Conservation (phyloP, 2,888 invertebrate genomes). For the Bellardia pandia region DNA sequence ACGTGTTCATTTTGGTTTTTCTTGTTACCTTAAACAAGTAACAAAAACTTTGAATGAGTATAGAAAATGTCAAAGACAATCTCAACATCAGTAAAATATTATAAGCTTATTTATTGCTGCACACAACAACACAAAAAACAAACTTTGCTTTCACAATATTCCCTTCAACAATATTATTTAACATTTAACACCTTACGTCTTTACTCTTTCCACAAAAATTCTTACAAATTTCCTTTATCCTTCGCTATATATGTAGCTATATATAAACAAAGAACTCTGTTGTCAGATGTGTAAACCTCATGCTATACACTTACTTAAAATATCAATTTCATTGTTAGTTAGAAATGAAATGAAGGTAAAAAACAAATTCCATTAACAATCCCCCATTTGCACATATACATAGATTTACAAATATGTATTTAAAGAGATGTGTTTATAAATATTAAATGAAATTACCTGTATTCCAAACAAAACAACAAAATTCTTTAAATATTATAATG, state of each 20-base stretch:
- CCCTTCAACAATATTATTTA: conserved; percentile 32
- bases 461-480: conserved; percentile 21
- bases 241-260: not conserved
- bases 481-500: conserved; percentile 23
- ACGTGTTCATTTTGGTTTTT: conserved; percentile 36
- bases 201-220: not conserved
- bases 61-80: conserved; percentile 58
- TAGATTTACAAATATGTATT: conserved; percentile 25
- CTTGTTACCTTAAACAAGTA: not conserved
- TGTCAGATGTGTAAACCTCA: conserved; percentile 23
- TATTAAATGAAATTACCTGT: conserved; percentile 46
- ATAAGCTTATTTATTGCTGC: conserved; percentile 25
- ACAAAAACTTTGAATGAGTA: not conserved
- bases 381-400: not conserved
- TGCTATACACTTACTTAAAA: conserved; percentile 68
- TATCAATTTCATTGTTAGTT: conserved; percentile 63
- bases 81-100: conserved; percentile 46
- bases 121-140: conserved; percentile 3
- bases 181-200: conserved; percentile 55
- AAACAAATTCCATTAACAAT: conserved; percentile 57
- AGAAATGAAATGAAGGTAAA: not conserved
- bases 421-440: conserved; percentile 46
- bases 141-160: not conserved
- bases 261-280: conserved; percentile 5
- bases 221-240: not conserved